phyloP scores from a whole-genome alignment of 2,888 invertebrate species.

The Hemithea aestivaria region DNA sequence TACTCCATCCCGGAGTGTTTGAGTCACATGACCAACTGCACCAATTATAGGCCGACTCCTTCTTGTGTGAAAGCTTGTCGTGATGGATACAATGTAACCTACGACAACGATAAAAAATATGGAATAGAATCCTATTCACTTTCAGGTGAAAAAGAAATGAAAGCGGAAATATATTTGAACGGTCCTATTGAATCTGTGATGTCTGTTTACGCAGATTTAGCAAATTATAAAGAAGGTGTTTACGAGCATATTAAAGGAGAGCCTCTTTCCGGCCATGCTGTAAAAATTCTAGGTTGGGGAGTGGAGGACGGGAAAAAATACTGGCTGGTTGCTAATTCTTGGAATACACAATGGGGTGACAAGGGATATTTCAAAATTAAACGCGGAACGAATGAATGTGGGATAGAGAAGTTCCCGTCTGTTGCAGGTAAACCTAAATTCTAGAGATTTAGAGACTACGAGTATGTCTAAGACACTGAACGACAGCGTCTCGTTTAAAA shows the following conservation, averaged over 20 bases:
- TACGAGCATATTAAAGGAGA: slow-evolving; percentile 7
- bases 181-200: slow-evolving; percentile 79
- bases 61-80: slow-evolving; percentile 7
- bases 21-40: slow-evolving; percentile 2
- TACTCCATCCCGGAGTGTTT: slow-evolving; percentile 81
- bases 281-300: slow-evolving; percentile 86
- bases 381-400: slow-evolving; percentile 13
- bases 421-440: slow-evolving; percentile 5
- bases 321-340: slow-evolving; percentile 91
- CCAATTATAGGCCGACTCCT: slow-evolving; percentile 3
- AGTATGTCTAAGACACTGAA: too few species aligned
- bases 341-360: slow-evolving; percentile 92
- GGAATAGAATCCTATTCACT: slow-evolving; percentile 2
- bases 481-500: too few species aligned
- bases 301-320: slow-evolving; percentile 83
- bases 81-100: slow-evolving; percentile 58
- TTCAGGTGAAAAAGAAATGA: slow-evolving; percentile 40
- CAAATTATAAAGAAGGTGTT: slow-evolving; percentile 15
- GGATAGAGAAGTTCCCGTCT: background rate
- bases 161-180: slow-evolving; percentile 83
- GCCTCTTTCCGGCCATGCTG: slow-evolving; percentile 4
- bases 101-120: slow-evolving; percentile 75
- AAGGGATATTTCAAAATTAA: slow-evolving; percentile 86
- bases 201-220: slow-evolving; percentile 7
- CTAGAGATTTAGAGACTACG: too few species aligned